Conservation (phyloP, 2,888 invertebrate species). For the Nomada ruficornis region DNA sequence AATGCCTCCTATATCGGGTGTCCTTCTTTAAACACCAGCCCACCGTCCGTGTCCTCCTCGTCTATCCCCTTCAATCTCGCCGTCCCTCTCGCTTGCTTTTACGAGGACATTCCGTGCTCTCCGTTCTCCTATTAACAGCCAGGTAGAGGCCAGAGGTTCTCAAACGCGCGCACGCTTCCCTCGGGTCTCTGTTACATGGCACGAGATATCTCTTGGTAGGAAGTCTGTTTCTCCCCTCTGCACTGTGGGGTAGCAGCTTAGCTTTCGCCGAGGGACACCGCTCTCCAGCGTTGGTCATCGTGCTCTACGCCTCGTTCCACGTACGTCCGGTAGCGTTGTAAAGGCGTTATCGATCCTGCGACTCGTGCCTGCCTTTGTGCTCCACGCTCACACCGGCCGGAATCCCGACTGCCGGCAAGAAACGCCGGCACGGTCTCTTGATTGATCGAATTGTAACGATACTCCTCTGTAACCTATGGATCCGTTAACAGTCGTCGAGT, state of each 20-base stretch:
- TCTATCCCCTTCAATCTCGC: constrained; percentile 65
- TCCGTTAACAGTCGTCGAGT: background rate
- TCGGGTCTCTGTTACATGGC: background rate
- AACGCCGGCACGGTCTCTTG: constrained; percentile 14
- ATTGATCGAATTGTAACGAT: constrained; percentile 13
- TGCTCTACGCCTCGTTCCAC: constrained; percentile 18
- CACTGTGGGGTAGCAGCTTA: background rate
- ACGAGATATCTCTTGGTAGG: too few relatives aligned
- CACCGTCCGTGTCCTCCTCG: constrained; percentile 46
- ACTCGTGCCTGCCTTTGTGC: constrained; percentile 52
- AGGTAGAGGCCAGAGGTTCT: constrained; percentile 67
- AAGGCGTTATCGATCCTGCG: constrained; percentile 60
- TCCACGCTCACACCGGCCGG: constrained; percentile 4
- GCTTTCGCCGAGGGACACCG: constrained; percentile 17
- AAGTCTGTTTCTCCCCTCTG: background rate
- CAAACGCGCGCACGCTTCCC: constrained; percentile 8
- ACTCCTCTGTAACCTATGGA: background rate
- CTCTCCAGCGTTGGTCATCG: constrained; percentile 42
- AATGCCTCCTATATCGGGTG: constrained; percentile 76
- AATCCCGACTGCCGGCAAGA: constrained; percentile 11
- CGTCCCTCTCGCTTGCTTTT: constrained; percentile 60
- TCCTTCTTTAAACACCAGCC: constrained; percentile 71
- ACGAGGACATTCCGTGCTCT: constrained; percentile 68
- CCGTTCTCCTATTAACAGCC: constrained; percentile 60
- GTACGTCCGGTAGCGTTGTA: constrained; percentile 47